Evolutionary conservation across 2,797 vertebrate species (phyloP), one percentile per base, ranked within the genome.

Genomic region (Chelidonichthys spinosus): DNA sequence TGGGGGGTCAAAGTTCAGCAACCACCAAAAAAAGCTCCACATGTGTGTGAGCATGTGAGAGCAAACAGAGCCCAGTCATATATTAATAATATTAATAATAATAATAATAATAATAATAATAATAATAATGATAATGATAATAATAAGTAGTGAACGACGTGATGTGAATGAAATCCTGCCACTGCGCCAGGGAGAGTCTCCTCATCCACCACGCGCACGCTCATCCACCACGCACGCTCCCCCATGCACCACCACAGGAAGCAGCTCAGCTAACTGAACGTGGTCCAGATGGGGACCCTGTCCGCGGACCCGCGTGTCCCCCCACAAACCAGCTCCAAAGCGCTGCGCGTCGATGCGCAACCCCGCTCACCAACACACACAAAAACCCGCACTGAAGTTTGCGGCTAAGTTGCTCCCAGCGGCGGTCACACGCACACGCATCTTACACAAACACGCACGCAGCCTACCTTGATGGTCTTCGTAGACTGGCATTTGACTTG

Each of bases 401-500:
- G 0, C 33, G 73, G 40, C 73, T 1, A 82, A 81, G 67, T 82
- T 81, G 7, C 15, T 2, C 3, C 1, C 63, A 37, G 55, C 35
- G 25, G 2, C 15, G 13, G 3, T 17, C 0, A 49, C 11, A 6
- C 7, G 5, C 4, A 3, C 11, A 1, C 1, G 2, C 0, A 39
- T 37, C 83, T 79, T 94, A 98, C 97, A n/a, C 0, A 49, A 14
- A 6, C 7, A 6, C 4, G 3, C 11, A 1, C 1, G 2, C 0
- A 39, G 40, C 83, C 78, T 94, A 98, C 97, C 96, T 97, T 97
- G 85, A 96, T 95, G 62, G 88, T 77, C 86, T 96, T 96, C 3
- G 96, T 90, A 33, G 97, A 92, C 78, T 96, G 96, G 84, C 96
- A 97, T 88, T 96, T 96, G 52, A 96, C 96, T 72, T 97, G 97